Conservation (phyloP, 2,113 vertebrate species). For the Vicugna pacos region DNA sequence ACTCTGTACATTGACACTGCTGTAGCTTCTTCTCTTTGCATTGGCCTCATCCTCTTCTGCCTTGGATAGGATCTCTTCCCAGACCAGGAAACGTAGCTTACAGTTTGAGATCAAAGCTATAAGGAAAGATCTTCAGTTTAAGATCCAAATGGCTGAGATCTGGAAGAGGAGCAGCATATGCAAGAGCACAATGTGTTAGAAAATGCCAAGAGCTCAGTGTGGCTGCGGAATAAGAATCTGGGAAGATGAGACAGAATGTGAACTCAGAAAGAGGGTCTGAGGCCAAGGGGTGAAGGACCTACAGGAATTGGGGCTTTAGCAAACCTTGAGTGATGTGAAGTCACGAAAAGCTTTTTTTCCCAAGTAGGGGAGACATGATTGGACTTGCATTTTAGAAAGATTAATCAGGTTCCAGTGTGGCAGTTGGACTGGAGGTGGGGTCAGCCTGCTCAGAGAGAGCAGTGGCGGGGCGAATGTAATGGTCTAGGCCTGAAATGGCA, state of each 20-base stretch:
- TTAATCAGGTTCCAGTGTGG: not conserved
- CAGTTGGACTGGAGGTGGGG: not conserved
- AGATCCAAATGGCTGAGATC: not conserved
- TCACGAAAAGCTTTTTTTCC: too few relatives aligned
- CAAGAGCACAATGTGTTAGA: not conserved
- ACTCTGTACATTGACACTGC: not conserved
- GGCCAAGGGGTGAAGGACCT: not conserved
- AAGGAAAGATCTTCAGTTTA: not conserved
- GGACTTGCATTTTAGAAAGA: not conserved
- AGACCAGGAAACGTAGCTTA: not conserved
- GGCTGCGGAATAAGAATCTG: not conserved
- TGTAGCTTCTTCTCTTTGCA: not conserved
- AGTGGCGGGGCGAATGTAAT: too few relatives aligned
- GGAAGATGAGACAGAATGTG: fast-evolving
- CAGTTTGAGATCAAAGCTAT: not conserved
- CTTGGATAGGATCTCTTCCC: not conserved
- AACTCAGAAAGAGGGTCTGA: not conserved
- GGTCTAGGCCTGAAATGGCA: not conserved
- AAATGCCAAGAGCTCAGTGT: not conserved
- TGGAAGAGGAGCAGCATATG: fast-evolving
- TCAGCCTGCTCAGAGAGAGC: not conserved
- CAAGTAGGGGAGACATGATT: not conserved
- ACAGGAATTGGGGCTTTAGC: not conserved
- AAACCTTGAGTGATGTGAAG: not conserved
- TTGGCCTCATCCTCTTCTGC: not conserved